These are phyloP conservation scores for Adoxophyes honmai DNA, from an alignment of 1,140 invertebrate genomes.

Conservation along the genomic window DNA sequence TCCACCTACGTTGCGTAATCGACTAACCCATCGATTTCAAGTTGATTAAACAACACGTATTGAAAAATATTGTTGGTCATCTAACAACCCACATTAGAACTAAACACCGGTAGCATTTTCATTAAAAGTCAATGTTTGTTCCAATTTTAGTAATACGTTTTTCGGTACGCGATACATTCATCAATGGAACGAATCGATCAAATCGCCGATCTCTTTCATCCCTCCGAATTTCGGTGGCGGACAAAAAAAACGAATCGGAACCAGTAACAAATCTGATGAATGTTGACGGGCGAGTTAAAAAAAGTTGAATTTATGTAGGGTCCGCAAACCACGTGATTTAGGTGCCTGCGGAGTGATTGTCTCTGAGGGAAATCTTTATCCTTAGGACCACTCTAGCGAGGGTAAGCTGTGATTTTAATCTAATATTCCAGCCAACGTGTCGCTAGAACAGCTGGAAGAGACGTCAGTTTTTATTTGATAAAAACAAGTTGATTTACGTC, in stretches of 20 bases:
- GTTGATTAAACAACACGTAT: too few species aligned
- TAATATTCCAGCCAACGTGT: conserved; percentile 27
- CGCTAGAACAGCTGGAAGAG: neutral
- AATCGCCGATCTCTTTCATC: neutral
- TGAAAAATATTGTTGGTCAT: too few species aligned
- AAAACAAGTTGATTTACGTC: too few species aligned
- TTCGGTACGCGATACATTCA: neutral
- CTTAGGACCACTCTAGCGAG: conserved; percentile 9
- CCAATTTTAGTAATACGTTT: too few species aligned
- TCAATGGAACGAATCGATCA: conserved; percentile 4
- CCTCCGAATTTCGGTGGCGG: conserved; percentile 3
- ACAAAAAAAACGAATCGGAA: neutral
- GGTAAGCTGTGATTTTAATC: conserved; percentile 28
- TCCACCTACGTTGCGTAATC: too few species aligned
- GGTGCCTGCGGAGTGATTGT: neutral
- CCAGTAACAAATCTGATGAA: neutral
- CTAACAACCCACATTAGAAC: neutral
- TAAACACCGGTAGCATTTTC: too few species aligned
- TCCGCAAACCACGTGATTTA: neutral
- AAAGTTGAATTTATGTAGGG: neutral
- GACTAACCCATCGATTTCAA: too few species aligned
- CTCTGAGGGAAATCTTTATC: neutral
- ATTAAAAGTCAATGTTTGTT: too few species aligned
- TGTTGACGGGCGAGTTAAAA: neutral
- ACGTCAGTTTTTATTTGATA: neutral